phyloP scores from a whole-genome alignment of 2,113 vertebrate genomes.

The Arothron firmamentum region DNA sequence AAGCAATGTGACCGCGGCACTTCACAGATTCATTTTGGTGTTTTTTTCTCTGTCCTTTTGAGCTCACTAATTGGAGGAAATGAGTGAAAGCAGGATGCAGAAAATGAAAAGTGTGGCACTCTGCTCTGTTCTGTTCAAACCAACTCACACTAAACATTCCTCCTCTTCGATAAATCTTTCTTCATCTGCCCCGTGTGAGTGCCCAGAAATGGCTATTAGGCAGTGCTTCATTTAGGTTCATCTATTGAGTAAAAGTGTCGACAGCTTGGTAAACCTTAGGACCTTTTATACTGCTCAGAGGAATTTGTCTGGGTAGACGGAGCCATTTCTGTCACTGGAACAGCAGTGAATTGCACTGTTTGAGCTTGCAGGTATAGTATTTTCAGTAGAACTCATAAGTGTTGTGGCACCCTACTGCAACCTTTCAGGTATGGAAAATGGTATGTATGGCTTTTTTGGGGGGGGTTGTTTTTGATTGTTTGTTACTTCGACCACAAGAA shows the following conservation, averaged over 20 bases:
- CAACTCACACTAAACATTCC: constrained; percentile 12
- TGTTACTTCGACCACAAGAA: constrained; percentile 29
- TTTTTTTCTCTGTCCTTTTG: constrained; percentile 26
- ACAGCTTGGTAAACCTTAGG: constrained; percentile 25
- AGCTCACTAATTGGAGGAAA: constrained; percentile 50
- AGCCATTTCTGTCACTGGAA: constrained; percentile 19
- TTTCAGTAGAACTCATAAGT: constrained; percentile 34
- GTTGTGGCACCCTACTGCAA: constrained; percentile 27
- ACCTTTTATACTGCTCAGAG: constrained; percentile 14
- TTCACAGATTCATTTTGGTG: constrained; percentile 18
- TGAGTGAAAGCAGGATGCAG: constrained; percentile 31
- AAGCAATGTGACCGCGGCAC: constrained; percentile 23
- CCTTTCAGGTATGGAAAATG: constrained; percentile 32
- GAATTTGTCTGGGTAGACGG: constrained; percentile 13
- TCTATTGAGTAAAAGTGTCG: constrained; percentile 17
- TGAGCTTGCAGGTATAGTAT: constrained; percentile 16
- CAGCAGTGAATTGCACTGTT: constrained; percentile 17
- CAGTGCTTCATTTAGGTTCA: constrained; percentile 37
- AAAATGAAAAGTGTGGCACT: constrained; percentile 26
- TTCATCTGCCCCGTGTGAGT: constrained; percentile 8
- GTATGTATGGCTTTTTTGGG: constrained; percentile 28
- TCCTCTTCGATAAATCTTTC: constrained; percentile 11
- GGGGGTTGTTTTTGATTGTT: constrained; percentile 24
- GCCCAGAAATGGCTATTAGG: constrained; percentile 14
- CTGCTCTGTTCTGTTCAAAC: constrained; percentile 17